Conservation (phyloP, 2,113 vertebrate species). For the Monarcha castaneiventris region DNA sequence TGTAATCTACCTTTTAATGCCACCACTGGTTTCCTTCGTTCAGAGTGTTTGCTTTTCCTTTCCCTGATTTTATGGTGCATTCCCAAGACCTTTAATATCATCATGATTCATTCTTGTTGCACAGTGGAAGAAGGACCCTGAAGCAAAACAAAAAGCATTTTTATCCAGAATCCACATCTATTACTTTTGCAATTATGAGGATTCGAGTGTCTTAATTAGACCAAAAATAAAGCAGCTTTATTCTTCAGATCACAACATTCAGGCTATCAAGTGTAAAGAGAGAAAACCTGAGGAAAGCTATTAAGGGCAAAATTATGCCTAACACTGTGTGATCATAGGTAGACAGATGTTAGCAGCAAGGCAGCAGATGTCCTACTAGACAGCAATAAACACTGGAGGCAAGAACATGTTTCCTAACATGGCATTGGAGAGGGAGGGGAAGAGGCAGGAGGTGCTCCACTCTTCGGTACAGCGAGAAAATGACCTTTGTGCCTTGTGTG, state of each 20-base stretch:
- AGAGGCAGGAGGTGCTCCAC: not conserved
- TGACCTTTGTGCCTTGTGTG: not conserved
- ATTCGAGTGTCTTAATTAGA: conserved; percentile 30
- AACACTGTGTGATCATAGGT: not conserved
- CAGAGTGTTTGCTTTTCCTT: not conserved
- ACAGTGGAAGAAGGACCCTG: not conserved
- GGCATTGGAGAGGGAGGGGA: not conserved
- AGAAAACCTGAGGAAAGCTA: conserved; percentile 9
- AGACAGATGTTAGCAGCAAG: conserved; percentile 58
- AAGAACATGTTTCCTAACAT: not conserved
- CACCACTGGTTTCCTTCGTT: not conserved
- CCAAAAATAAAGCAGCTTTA: not conserved
- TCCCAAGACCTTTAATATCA: not conserved
- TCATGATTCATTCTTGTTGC: not conserved
- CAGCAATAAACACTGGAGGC: conserved; percentile 46
- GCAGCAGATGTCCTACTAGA: conserved; percentile 58
- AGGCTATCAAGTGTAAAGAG: not conserved
- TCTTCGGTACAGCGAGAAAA: not conserved
- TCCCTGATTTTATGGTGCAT: not conserved
- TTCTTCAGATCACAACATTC: not conserved
- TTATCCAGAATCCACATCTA: not conserved
- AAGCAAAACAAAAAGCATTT: not conserved
- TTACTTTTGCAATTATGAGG: not conserved
- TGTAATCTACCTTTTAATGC: conserved; percentile 32
- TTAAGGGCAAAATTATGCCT: conserved; percentile 48